phyloP scores from a whole-genome alignment of 2,113 vertebrate genomes.

The Melozone crissalis region DNA sequence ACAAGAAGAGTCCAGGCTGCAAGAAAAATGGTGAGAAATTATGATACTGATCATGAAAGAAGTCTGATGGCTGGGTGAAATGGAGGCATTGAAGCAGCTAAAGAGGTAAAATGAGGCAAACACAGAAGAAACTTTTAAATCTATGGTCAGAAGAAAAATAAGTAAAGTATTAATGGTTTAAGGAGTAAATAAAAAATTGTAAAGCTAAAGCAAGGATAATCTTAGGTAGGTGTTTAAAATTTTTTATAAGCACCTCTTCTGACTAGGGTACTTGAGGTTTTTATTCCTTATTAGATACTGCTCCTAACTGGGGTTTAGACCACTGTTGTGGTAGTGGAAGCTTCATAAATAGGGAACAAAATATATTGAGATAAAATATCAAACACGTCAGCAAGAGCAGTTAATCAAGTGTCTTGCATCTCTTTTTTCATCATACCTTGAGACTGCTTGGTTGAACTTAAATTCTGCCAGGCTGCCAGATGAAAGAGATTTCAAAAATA shows the following conservation, averaged over 20 bases:
- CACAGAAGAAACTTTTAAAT: background rate
- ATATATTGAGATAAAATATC: background rate
- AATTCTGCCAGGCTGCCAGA: background rate
- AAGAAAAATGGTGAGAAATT: background rate
- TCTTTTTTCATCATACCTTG: background rate
- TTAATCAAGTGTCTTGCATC: background rate
- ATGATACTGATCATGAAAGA: background rate
- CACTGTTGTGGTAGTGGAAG: background rate
- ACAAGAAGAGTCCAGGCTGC: background rate
- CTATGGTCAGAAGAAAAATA: background rate
- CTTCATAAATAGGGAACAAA: background rate
- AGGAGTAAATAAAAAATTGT: background rate
- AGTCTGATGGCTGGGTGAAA: background rate
- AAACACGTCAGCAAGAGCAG: background rate
- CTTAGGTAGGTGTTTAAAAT: background rate
- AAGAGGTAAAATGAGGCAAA: background rate
- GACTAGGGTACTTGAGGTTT: background rate
- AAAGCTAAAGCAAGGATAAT: background rate
- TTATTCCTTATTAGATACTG: background rate
- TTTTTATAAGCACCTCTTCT: background rate
- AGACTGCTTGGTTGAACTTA: background rate
- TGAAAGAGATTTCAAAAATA: conserved; percentile 1
- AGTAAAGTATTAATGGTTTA: background rate
- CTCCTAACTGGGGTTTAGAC: background rate
- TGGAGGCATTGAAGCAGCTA: background rate